phyloP scores from a whole-genome alignment of 2,797 vertebrate species.

The Poecilia gillii region DNA sequence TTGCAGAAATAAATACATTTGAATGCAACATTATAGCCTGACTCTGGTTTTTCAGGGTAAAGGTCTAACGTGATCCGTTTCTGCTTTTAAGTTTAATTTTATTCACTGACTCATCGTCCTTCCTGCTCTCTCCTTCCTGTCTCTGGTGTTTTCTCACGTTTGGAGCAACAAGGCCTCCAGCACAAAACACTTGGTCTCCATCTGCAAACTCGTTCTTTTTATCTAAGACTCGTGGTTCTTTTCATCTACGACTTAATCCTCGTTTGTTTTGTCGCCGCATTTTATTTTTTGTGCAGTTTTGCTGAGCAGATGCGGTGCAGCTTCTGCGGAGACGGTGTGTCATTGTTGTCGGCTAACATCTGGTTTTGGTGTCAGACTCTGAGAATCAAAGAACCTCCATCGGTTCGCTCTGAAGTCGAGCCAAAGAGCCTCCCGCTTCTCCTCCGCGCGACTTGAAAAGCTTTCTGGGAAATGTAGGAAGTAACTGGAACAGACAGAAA shows the following conservation, averaged over 20 bases:
- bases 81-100: constrained; percentile 17
- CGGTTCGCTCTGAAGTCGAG: constrained; percentile 43
- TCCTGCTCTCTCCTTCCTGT: constrained; percentile 56
- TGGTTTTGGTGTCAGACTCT: constrained; percentile 54
- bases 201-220: neutral
- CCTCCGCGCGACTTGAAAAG: constrained; percentile 13
- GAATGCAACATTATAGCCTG: neutral
- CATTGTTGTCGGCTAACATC: constrained; percentile 42
- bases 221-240: neutral
- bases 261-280: neutral
- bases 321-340: neutral
- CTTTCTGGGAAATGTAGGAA: constrained; percentile 50
- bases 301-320: neutral
- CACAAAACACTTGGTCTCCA: neutral
- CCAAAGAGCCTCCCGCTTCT: constrained; percentile 33
- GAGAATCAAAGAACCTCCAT: constrained; percentile 41
- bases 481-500: constrained; percentile 24
- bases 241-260: neutral
- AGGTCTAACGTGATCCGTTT: neutral
- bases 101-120: constrained; percentile 54
- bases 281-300: neutral
- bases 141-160: constrained; percentile 39
- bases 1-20: too few relatives aligned
- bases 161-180: neutral
- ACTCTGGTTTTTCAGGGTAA: neutral